These are phyloP conservation scores for Nephrotoma appendiculata DNA, from an alignment of 2,888 invertebrate genomes.

Conservation along the genomic window DNA sequence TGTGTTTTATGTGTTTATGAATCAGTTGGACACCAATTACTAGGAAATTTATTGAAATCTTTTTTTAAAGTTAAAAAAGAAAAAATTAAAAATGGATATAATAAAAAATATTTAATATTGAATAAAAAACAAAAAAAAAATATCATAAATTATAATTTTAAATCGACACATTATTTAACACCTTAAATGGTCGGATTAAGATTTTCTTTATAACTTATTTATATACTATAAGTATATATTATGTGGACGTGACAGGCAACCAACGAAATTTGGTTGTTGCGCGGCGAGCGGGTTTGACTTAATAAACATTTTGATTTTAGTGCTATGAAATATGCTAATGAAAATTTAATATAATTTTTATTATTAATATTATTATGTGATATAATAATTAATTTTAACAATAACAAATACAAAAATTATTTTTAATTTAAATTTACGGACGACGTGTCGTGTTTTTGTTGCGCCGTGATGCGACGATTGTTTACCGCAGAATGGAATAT, in stretches of 20 bases:
- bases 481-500: neutral
- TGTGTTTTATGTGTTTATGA: neutral
- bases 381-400: neutral
- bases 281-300: neutral
- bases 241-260: neutral
- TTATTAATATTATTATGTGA: neutral
- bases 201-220: neutral
- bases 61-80: neutral
- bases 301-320: neutral
- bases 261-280: neutral
- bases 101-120: neutral
- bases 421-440: neutral
- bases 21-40: neutral
- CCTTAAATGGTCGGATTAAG: neutral
- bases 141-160: neutral
- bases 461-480: neutral
- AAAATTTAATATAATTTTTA: neutral
- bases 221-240: neutral
- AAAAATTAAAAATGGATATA: neutral
- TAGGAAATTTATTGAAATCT: neutral
- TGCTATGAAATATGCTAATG: neutral
- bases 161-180: neutral
- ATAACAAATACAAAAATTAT: neutral
- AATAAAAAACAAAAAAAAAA: neutral
- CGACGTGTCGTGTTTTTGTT: neutral